Evolutionary conservation across 2,113 vertebrate species (phyloP).

Genomic region (Syngnathus typhle): DNA sequence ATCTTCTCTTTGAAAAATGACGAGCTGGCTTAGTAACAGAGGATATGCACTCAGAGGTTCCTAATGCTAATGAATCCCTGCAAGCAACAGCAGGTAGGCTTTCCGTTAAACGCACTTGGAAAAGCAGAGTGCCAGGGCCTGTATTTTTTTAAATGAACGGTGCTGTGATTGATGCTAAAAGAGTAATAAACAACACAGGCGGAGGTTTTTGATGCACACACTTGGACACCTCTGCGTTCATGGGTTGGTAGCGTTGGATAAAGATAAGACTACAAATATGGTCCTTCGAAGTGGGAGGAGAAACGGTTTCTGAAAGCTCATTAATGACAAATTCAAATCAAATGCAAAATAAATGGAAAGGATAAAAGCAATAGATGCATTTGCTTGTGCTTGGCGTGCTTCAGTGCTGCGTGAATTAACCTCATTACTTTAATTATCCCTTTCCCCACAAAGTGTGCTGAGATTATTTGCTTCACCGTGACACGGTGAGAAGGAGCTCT

Average conservation of each 20-base stretch:
- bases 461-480: constrained; percentile 38
- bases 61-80: constrained; percentile 59
- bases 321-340: constrained; percentile 24
- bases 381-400: constrained; percentile 7
- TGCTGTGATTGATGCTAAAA: not conserved
- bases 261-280: not conserved
- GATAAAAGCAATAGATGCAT: constrained; percentile 15
- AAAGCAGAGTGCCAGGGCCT: constrained; percentile 21
- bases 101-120: constrained; percentile 24
- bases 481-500: constrained; percentile 17
- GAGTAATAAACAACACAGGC: not conserved
- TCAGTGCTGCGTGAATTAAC: constrained; percentile 21
- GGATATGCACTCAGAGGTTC: constrained; percentile 49
- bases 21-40: constrained; percentile 47
- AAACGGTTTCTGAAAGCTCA: constrained; percentile 9
- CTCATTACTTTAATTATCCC: constrained; percentile 49
- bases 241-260: not conserved
- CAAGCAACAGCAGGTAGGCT: constrained; percentile 47
- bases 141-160: constrained; percentile 28
- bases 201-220: not conserved
- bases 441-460: constrained; percentile 34
- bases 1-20: not conserved
- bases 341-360: constrained; percentile 2
- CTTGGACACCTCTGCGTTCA: not conserved
- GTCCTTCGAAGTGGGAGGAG: not conserved